These are phyloP conservation scores for Popillia japonica DNA, from an alignment of 1,140 invertebrate species.

Conservation along the genomic window DNA sequence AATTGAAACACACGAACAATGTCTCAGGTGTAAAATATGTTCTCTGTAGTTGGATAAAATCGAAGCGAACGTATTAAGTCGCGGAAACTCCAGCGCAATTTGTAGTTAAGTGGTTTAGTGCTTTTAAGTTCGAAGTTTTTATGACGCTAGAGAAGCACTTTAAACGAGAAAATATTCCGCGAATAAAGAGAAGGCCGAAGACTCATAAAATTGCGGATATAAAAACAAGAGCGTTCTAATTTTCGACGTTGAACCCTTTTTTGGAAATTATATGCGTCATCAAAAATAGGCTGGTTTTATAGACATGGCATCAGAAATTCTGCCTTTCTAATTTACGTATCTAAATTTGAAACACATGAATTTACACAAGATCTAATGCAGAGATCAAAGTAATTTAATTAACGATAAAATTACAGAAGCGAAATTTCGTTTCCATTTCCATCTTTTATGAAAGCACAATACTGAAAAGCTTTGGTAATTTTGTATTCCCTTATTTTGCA, in stretches of 20 bases:
- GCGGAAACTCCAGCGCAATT: slow-evolving; percentile 9
- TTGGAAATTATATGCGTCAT: background rate
- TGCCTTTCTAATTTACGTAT: slow-evolving; percentile 9
- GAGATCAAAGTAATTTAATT: slow-evolving; percentile 37
- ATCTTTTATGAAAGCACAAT: slow-evolving; percentile 8
- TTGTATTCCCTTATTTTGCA: slow-evolving; percentile 35
- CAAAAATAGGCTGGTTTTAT: background rate
- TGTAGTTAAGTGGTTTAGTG: slow-evolving; percentile 33
- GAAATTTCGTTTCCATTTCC: slow-evolving; percentile 35
- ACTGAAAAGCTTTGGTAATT: slow-evolving; percentile 36
- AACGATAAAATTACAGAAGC: slow-evolving; percentile 34
- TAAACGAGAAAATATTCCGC: slow-evolving; percentile 9
- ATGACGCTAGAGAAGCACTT: slow-evolving; percentile 20
- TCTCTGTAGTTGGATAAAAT: background rate
- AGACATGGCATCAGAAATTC: background rate
- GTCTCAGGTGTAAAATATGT: slow-evolving; percentile 1
- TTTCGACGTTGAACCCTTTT: slow-evolving; percentile 13
- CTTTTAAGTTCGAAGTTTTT: slow-evolving; percentile 31
- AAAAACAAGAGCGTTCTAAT: slow-evolving; percentile 13
- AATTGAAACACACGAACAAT: slow-evolving; percentile 25
- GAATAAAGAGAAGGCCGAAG: background rate
- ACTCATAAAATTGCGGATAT: slow-evolving; percentile 29
- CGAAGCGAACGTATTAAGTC: slow-evolving; percentile 4
- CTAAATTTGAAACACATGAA: background rate
- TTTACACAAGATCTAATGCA: background rate